phyloP scores from a whole-genome alignment of 92 coral and sea anemone species.

The Phenganax marumi region DNA sequence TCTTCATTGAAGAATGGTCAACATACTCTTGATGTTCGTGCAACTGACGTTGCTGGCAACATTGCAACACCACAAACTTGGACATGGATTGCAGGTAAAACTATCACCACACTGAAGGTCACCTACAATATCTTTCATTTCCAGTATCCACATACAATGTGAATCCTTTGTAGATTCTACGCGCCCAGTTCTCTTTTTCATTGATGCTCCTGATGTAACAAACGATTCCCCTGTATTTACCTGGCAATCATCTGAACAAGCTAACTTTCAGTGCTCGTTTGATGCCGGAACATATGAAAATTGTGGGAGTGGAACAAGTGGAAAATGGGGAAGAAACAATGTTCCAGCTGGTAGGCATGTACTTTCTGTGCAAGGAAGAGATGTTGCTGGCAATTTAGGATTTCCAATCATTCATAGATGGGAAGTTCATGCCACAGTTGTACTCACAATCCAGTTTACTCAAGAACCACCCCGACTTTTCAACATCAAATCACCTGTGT shows the following conservation, averaged over 20 bases:
- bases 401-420: background rate
- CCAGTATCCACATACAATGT: background rate
- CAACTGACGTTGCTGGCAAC: slow-evolving; percentile 10
- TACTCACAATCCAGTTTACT: background rate
- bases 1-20: background rate
- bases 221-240: background rate
- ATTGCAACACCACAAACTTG: background rate
- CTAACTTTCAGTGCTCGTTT: slow-evolving; percentile 11
- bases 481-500: background rate
- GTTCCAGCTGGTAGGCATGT: slow-evolving; percentile 15
- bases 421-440: background rate
- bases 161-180: background rate
- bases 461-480: background rate
- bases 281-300: background rate
- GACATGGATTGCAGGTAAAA: slow-evolving; percentile 24
- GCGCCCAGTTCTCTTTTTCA: slow-evolving; percentile 3
- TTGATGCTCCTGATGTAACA: background rate
- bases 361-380: slow-evolving; percentile 1
- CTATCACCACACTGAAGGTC: too few relatives aligned
- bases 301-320: slow-evolving; percentile 4
- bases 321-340: background rate
- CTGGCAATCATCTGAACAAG: slow-evolving; percentile 18
- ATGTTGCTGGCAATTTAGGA: slow-evolving; percentile 21
- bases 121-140: background rate
- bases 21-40: slow-evolving; percentile 9